Conservation (phyloP, 1,140 invertebrate genomes). For the Anoplolepis gracilipes region DNA sequence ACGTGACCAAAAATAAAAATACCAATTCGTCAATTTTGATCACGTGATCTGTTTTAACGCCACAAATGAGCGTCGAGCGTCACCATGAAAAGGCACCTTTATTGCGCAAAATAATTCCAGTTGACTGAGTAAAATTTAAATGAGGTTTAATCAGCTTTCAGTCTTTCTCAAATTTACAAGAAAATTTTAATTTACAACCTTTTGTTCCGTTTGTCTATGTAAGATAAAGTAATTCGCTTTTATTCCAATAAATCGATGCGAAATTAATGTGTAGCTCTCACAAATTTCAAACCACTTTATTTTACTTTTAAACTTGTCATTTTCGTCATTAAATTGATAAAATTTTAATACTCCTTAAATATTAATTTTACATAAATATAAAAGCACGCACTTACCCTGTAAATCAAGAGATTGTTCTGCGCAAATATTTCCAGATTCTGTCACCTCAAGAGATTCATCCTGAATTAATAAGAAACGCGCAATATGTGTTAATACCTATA, state of each 20-base stretch:
- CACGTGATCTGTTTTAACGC: no score
- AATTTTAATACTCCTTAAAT: no score
- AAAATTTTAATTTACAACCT: not conserved
- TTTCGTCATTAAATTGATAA: not conserved
- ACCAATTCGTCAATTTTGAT: no score
- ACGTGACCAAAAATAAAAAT: no score
- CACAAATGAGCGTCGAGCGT: no score
- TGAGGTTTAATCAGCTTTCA: not conserved
- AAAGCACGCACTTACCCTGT: not conserved
- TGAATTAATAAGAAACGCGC: not conserved
- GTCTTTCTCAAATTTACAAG: not conserved
- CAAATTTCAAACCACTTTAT: not conserved
- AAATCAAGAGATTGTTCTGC: not conserved
- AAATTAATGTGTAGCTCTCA: not conserved
- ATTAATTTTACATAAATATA: no score
- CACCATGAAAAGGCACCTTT: no score
- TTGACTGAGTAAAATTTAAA: not conserved
- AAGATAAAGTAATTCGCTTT: not conserved
- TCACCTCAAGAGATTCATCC: constrained; percentile 3
- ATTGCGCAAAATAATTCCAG: not conserved
- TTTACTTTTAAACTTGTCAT: no score
- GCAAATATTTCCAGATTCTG: not conserved
- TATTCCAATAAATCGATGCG: not conserved
- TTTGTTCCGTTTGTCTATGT: not conserved
- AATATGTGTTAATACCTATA: constrained; percentile 3